Percentiles rank a stretch among this genome's conserved stretches.
phyloP scores from a whole-genome alignment of 2,888 invertebrate species.

The Podabrus alpinus region DNA sequence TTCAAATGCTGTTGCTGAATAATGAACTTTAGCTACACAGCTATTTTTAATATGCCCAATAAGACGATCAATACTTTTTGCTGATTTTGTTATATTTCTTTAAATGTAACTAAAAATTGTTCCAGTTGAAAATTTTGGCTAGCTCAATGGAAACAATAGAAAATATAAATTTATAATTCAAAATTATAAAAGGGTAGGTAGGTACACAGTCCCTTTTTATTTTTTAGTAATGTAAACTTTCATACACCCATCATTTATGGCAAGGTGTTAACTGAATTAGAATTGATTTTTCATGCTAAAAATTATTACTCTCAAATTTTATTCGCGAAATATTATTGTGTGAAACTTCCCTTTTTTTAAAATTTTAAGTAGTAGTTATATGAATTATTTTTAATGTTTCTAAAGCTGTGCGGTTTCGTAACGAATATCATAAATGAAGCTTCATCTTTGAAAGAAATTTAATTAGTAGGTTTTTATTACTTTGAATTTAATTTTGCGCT shows the following conservation, averaged over 20 bases:
- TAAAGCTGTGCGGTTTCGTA: background rate
- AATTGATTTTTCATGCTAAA: background rate
- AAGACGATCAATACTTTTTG: background rate
- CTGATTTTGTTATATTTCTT: background rate
- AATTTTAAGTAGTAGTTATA: background rate
- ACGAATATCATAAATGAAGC: background rate
- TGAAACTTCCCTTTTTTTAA: background rate
- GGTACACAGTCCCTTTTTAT: no score
- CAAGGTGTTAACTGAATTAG: background rate
- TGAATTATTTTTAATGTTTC: background rate
- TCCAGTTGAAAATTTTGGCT: background rate
- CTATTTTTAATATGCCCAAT: background rate
- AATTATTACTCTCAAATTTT: background rate
- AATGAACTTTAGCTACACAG: background rate
- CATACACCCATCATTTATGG: background rate
- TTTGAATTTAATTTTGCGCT: background rate
- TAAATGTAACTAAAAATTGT: background rate
- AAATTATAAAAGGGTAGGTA: background rate
- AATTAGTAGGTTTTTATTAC: background rate
- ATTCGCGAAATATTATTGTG: background rate
- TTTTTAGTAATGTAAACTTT: background rate
- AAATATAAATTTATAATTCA: background rate
- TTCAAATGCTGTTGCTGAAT: background rate
- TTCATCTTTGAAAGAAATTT: background rate
- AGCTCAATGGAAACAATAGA: background rate